Percentiles rank a stretch among this genome's conserved stretches.
phyloP scores from a whole-genome alignment of 1,140 invertebrate species.

The Leptestheria dahalacensis region DNA sequence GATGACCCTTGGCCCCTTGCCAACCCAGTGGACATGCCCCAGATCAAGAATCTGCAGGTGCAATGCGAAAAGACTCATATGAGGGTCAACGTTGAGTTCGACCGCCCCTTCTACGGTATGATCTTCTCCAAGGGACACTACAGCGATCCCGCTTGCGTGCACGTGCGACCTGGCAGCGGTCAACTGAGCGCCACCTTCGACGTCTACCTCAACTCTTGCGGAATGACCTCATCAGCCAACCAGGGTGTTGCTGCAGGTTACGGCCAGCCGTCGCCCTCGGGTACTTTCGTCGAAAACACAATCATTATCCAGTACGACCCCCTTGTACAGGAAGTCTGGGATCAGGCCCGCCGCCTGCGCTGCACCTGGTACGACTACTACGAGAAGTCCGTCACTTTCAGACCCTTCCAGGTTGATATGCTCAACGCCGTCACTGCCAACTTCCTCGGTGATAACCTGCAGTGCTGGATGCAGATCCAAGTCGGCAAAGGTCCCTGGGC shows the following conservation, averaged over 20 bases:
- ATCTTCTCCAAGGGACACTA: slow-evolving; percentile 77
- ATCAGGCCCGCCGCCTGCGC: slow-evolving; percentile 57
- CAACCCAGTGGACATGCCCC: slow-evolving; percentile 60
- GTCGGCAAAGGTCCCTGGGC: slow-evolving; percentile 89
- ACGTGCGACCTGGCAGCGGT: slow-evolving; percentile 73
- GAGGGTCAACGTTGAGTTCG: slow-evolving; percentile 86
- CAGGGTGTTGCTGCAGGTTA: slow-evolving; percentile 31
- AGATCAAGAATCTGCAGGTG: slow-evolving; percentile 81
- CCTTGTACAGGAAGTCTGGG: slow-evolving; percentile 80
- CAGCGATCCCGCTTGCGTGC: slow-evolving; percentile 77
- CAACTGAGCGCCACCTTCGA: slow-evolving; percentile 79
- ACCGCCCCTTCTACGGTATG: slow-evolving; percentile 87
- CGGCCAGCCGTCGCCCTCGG: slow-evolving; percentile 62
- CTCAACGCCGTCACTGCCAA: slow-evolving; percentile 82
- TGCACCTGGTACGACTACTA: slow-evolving; percentile 93
- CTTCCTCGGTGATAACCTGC: slow-evolving; percentile 84
- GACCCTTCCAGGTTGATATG: slow-evolving; percentile 88
- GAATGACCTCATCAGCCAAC: slow-evolving; percentile 73
- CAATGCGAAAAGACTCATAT: slow-evolving; percentile 92
- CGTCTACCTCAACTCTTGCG: slow-evolving; percentile 78
- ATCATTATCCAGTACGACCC: slow-evolving; percentile 91
- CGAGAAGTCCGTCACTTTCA: slow-evolving; percentile 82
- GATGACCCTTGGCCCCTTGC: slow-evolving; percentile 71
- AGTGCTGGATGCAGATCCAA: slow-evolving; percentile 94
- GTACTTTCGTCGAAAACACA: slow-evolving; percentile 85